Conservation (phyloP, 1,140 invertebrate species). For the Lepidostoma basale region DNA sequence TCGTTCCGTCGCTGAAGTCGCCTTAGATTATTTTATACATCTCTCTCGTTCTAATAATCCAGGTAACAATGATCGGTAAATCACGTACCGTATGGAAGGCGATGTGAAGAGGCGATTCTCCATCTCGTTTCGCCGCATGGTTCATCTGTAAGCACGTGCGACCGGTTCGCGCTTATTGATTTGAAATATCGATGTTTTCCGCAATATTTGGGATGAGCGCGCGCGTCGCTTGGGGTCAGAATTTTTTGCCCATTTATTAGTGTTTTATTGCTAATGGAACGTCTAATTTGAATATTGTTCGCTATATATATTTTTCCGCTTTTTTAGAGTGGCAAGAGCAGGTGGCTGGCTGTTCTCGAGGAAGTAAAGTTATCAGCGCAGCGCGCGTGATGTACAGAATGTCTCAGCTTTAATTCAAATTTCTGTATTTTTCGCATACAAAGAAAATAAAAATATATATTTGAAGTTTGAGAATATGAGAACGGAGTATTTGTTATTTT, state of each 20-base stretch:
- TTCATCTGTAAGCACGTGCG: constrained; percentile 29
- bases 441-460: no score
- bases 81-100: constrained; percentile 33
- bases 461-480: no score
- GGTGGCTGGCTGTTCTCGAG: constrained; percentile 1
- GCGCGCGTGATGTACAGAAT: constrained; percentile 12
- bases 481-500: no score
- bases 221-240: constrained; percentile 20
- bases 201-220: constrained; percentile 28
- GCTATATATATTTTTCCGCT: constrained; percentile 16
- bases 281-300: constrained; percentile 29
- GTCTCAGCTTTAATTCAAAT: constrained; percentile 11
- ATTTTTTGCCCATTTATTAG: constrained; percentile 34
- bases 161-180: constrained; percentile 32
- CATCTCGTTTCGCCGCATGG: background rate
- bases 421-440: no score
- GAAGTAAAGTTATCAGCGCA: background rate
- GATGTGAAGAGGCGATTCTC: constrained; percentile 7
- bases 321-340: constrained; percentile 14
- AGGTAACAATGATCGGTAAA: constrained; percentile 36
- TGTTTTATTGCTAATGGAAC: constrained; percentile 34
- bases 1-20: background rate
- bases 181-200: constrained; percentile 34
- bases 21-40: background rate
- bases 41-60: constrained; percentile 24